Base-by-base conservation (phyloP, 2,797 vertebrate species). In the Trematomus bernacchii region DNA sequence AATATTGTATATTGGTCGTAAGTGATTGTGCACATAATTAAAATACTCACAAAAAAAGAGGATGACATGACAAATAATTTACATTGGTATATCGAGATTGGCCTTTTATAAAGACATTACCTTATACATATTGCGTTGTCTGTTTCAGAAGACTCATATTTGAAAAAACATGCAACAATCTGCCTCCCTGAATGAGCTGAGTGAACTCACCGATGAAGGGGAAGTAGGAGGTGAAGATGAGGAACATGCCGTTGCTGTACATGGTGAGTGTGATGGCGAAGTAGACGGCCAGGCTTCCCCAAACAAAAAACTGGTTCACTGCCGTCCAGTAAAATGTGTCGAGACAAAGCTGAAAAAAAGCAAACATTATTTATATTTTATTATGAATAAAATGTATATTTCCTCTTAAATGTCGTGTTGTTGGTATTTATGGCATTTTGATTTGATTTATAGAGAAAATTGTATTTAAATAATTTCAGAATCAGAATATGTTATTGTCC, bases 231-330 rank as follows among this genome's bases (percentile, higher is more conserved):
- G 97, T 96, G 90, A 97, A 96, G 84, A 96, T 94, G 85, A 96
- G 84, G 85, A 96, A 99, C 94, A 97, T 96, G 91, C 96, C 97
- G 0, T 98, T 96, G 85, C 98, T 98, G 85, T 96, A 97, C 95
- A 98, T 96, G 84, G 98, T 96, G 89, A 98, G 96, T 1, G 94
- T 96, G 86, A 97, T 81, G 57, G 96, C 96, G 67, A 99, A 99
- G 91, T 98, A 99, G 59, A 96, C 92, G 0, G 96, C 95, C 84
- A 99, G 93, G 92, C 98, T 99, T 27, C 97, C 97, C 97, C 97
- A 99, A 57, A 96, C 92, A 73, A 98, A 97, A 73, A 98, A 95
- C 69, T 99, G 98, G 91, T 96, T 99, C 74, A 98, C 92, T 2
- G 96, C 88, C 0, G 97, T 99, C 98, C 98, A 99, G 90, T 96